A percentile compares a stretch with the other conserved stretches of the same genome.
Conservation (phyloP, 2,888 invertebrate genomes). For the Trisateles emortualis region DNA sequence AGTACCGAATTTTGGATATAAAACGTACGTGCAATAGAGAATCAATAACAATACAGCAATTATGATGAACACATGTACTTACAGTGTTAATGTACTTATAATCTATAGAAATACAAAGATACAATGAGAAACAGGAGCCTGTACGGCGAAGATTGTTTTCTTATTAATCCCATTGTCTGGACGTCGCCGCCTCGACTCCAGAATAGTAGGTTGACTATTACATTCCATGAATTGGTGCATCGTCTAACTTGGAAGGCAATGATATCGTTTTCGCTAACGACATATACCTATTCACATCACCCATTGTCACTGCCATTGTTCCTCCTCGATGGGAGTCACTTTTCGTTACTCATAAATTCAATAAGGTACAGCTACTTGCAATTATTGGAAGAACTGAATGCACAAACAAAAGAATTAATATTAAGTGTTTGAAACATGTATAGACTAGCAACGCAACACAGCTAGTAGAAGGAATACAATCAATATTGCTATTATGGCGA, state of each 20-base stretch:
- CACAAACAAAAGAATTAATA: conserved; percentile 22
- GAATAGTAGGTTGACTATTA: conserved; percentile 44
- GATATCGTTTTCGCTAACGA: conserved; percentile 65
- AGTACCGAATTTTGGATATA: conserved; percentile 34
- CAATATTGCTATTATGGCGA: neutral
- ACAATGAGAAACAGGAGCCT: conserved; percentile 50
- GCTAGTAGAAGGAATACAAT: neutral
- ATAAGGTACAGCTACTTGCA: conserved; percentile 25
- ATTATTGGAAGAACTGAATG: conserved; percentile 29
- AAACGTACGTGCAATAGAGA: conserved; percentile 22
- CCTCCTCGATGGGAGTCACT: conserved; percentile 58
- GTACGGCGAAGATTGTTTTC: conserved; percentile 45
- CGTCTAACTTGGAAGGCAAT: conserved; percentile 54
- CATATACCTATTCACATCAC: conserved; percentile 61
- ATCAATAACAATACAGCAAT: conserved; percentile 20
- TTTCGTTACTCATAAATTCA: conserved; percentile 61
- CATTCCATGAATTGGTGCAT: conserved; percentile 60
- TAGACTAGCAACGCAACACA: conserved; percentile 6
- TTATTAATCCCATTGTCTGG: conserved; percentile 50
- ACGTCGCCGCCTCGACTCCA: conserved; percentile 36
- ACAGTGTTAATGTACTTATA: conserved; percentile 28
- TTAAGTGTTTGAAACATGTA: conserved; percentile 15
- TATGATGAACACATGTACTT: conserved; percentile 14
- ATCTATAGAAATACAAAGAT: conserved; percentile 43
- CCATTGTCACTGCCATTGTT: conserved; percentile 72